Evolutionary conservation across 2,888 invertebrate genomes (phyloP).

Genomic region (Nemotelus pantherinus): DNA sequence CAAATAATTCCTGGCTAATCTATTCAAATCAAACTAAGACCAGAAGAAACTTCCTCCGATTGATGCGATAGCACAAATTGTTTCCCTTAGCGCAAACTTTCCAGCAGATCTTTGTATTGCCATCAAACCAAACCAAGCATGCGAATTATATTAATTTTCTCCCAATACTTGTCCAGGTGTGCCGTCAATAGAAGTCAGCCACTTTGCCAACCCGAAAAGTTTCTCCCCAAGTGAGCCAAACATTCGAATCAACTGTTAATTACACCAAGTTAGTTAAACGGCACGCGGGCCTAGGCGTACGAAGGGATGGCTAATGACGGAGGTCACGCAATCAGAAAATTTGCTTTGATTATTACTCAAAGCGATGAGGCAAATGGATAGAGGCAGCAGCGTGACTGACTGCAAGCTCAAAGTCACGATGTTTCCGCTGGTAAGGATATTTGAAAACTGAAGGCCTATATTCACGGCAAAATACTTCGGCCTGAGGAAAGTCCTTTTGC

Average conservation of each 20-base stretch:
- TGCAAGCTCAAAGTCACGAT: not conserved
- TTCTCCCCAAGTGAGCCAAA: constrained; percentile 28
- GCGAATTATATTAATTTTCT: constrained; percentile 6
- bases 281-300: not conserved
- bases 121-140: not conserved
- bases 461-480: not conserved
- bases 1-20: no score
- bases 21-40: no score
- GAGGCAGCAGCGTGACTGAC: not conserved
- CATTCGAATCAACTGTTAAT: constrained; percentile 33
- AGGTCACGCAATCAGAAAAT: constrained; percentile 7
- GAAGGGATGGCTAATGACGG: not conserved
- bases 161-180: not conserved
- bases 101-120: not conserved
- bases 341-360: not conserved
- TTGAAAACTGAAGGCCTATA: constrained; percentile 1
- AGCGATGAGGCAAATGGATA: not conserved
- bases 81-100: constrained; percentile 11
- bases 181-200: not conserved
- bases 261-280: constrained; percentile 6
- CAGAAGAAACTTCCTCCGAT: not conserved
- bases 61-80: constrained; percentile 8
- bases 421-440: not conserved
- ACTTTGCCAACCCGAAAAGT: constrained; percentile 18
- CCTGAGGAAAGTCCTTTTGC: constrained; percentile 22